These are phyloP conservation scores for Orchesella flavescens DNA, from an alignment of 2,888 invertebrate genomes.

Conservation along the genomic window DNA sequence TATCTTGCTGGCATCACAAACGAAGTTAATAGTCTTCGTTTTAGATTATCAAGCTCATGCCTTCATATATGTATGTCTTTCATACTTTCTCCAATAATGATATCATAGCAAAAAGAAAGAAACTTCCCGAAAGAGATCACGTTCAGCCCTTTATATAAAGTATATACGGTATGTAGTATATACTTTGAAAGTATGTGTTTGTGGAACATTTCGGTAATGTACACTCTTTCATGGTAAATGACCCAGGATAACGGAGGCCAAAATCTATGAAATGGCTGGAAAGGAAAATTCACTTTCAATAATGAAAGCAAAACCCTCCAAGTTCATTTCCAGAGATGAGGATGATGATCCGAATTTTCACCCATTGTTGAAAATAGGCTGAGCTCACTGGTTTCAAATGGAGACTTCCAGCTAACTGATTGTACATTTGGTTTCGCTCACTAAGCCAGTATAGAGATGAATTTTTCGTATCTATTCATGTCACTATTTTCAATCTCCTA, in stretches of 20 bases:
- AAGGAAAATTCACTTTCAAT: conserved; percentile 43
- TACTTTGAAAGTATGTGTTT: neutral
- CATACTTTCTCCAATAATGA: neutral
- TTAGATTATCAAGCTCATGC: neutral
- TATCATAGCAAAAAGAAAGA: no score
- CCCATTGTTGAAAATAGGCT: neutral
- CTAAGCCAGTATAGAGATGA: no score
- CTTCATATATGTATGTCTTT: neutral
- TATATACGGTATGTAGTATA: no score
- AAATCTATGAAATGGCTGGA: conserved; percentile 7
- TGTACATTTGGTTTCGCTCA: no score
- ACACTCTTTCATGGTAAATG: conserved; percentile 16
- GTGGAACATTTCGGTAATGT: neutral
- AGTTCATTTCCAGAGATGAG: neutral
- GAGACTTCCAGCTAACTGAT: no score
- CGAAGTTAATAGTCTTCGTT: neutral
- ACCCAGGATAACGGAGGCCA: conserved; percentile 1
- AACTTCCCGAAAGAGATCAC: no score
- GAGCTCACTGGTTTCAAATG: no score
- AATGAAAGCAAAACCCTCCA: conserved; percentile 27
- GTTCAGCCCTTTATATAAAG: no score
- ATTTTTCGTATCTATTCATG: no score
- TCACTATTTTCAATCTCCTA: no score
- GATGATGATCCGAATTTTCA: neutral
- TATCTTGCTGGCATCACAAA: neutral